Percentiles rank a stretch among this genome's conserved stretches.
These are phyloP conservation scores for Clytia hemisphaerica DNA, from an alignment of 30 jellyfish, hydroid and myxozoan species.

Conservation along the genomic window DNA sequence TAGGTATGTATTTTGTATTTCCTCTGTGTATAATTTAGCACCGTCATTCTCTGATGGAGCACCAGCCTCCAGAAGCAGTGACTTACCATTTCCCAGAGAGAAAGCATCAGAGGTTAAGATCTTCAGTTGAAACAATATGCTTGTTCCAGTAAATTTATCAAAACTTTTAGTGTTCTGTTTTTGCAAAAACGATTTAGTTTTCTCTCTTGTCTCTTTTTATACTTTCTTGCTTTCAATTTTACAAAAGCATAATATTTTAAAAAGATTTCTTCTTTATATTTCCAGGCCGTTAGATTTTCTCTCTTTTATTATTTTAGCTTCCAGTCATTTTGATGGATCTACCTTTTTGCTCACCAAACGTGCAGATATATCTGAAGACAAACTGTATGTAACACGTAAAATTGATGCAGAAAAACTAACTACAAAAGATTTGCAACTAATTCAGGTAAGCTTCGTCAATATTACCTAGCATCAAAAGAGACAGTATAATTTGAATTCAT, in stretches of 20 bases:
- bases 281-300: too few relatives aligned
- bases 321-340: conserved; percentile 64
- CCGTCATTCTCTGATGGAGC: not conserved
- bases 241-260: too few relatives aligned
- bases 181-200: too few relatives aligned
- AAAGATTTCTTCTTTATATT: not conserved
- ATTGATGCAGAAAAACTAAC: conserved; percentile 28
- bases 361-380: not conserved
- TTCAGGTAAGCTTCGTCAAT: conserved; percentile 3
- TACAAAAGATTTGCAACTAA: conserved; percentile 6
- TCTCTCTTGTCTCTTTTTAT: too few relatives aligned
- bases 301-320: conserved; percentile 17
- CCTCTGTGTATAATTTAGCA: not conserved
- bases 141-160: too few relatives aligned
- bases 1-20: not conserved
- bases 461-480: not conserved
- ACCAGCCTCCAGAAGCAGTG: not conserved
- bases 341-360: conserved; percentile 51
- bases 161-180: too few relatives aligned
- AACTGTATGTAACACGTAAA: conserved; percentile 25
- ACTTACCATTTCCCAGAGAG: not conserved
- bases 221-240: too few relatives aligned
- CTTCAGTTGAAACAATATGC: too few relatives aligned
- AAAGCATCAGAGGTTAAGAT: not conserved
- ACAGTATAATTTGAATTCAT: not conserved